Evolutionary conservation across 2,113 vertebrate species (phyloP).

Genomic region (Phrynosoma platyrhinos): DNA sequence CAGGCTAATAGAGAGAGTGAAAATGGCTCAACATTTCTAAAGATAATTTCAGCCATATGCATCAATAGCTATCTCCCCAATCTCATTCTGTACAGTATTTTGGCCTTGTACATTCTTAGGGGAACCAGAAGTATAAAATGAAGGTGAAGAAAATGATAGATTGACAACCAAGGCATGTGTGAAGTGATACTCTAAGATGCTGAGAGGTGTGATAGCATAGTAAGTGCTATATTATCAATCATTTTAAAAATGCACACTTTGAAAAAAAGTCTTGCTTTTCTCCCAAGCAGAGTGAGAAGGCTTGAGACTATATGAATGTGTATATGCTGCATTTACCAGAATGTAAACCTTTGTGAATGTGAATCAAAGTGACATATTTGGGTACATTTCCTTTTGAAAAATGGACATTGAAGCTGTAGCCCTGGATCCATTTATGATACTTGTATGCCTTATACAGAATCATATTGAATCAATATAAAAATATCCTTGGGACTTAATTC

Average conservation of each 20-base stretch:
- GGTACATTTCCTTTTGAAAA: constrained; percentile 30
- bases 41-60: constrained; percentile 35
- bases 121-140: constrained; percentile 43
- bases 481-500: not conserved
- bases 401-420: constrained; percentile 7
- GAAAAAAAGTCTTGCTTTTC: constrained; percentile 34
- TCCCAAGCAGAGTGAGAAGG: constrained; percentile 32
- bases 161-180: constrained; percentile 56
- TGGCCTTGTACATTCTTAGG: constrained; percentile 16
- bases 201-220: constrained; percentile 60
- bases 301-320: constrained; percentile 29
- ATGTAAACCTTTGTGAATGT: constrained; percentile 17
- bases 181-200: constrained; percentile 48
- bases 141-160: constrained; percentile 30
- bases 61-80: constrained; percentile 3
- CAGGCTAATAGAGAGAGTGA: not conserved
- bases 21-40: constrained; percentile 26
- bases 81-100: constrained; percentile 3
- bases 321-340: constrained; percentile 12
- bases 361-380: constrained; percentile 7
- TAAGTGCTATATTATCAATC: constrained; percentile 54
- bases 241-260: constrained; percentile 47
- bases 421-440: constrained; percentile 1
- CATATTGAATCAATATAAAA: not conserved
- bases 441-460: not conserved